Percentiles rank a stretch among this genome's conserved stretches.
Conservation (phyloP, 2,888 invertebrate genomes). For the Scrobipalpa atriplicella region DNA sequence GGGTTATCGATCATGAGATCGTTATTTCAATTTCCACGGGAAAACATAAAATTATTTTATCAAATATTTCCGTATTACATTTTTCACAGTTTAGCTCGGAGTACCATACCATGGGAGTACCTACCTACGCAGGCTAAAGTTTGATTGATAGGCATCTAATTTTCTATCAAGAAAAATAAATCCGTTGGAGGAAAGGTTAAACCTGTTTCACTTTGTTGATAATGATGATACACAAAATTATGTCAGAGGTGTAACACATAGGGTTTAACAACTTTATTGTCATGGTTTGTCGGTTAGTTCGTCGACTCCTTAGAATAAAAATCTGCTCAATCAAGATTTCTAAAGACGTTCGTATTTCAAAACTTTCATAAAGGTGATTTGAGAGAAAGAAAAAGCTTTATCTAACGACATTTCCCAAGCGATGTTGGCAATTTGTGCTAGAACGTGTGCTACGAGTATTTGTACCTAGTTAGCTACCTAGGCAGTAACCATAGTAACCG, state of each 20-base stretch:
- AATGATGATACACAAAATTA: neutral
- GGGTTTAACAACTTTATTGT: no score
- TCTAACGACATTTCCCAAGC: neutral
- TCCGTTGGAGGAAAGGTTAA: no score
- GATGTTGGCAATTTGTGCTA: neutral
- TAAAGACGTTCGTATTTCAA: neutral
- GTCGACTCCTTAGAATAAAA: neutral
- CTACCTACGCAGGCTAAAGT: no score
- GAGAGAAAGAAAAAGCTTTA: neutral
- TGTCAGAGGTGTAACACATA: no score
- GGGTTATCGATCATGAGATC: neutral
- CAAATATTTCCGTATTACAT: no score
- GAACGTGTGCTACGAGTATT: conserved; percentile 5
- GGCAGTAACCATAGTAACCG: neutral
- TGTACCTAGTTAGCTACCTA: neutral
- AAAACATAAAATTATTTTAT: neutral
- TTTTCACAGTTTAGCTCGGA: no score
- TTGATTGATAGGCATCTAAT: no score
- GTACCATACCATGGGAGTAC: no score
- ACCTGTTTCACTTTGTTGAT: no score
- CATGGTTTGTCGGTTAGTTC: neutral
- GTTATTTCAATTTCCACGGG: neutral
- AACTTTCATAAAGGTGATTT: conserved; percentile 2
- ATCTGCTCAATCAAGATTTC: neutral
- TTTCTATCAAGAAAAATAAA: no score